Percentiles rank a stretch among this genome's conserved stretches.
Evolutionary conservation across 1,140 invertebrate genomes (phyloP).

Genomic region (Olivierus martensii): DNA sequence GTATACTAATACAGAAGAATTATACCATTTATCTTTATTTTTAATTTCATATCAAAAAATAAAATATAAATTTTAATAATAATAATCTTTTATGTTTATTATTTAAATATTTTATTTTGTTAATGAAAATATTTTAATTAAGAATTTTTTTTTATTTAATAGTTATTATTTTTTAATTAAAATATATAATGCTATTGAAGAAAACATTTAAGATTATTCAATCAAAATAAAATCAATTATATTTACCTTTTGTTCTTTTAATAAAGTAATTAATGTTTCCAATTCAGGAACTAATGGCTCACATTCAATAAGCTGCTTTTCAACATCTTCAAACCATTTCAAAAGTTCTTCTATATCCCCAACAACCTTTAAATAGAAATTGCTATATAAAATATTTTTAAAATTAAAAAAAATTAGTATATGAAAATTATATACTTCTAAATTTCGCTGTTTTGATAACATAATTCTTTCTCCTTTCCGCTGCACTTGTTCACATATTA

Average conservation of each 20-base stretch:
- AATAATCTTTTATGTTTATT: too few species aligned
- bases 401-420: not conserved
- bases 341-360: slow-evolving; percentile 87
- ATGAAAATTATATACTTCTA: slow-evolving; percentile 25
- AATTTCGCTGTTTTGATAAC: slow-evolving; percentile 59
- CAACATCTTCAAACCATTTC: slow-evolving; percentile 90
- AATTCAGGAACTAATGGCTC: slow-evolving; percentile 83
- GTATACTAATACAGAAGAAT: too few species aligned
- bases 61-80: too few species aligned
- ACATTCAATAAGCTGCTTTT: slow-evolving; percentile 62
- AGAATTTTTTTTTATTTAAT: too few species aligned
- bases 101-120: too few species aligned
- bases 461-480: slow-evolving; percentile 79
- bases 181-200: too few species aligned
- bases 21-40: too few species aligned
- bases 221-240: not conserved
- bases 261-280: slow-evolving; percentile 68
- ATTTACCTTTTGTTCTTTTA: slow-evolving; percentile 72
- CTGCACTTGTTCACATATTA: slow-evolving; percentile 87
- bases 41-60: too few species aligned
- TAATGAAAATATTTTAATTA: too few species aligned
- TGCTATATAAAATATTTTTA: not conserved
- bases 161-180: too few species aligned
- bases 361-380: slow-evolving; percentile 38
- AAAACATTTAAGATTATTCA: too few species aligned